Base-by-base conservation (phyloP, 1,140 invertebrate species). In the Eupristina koningsbergeri region DNA sequence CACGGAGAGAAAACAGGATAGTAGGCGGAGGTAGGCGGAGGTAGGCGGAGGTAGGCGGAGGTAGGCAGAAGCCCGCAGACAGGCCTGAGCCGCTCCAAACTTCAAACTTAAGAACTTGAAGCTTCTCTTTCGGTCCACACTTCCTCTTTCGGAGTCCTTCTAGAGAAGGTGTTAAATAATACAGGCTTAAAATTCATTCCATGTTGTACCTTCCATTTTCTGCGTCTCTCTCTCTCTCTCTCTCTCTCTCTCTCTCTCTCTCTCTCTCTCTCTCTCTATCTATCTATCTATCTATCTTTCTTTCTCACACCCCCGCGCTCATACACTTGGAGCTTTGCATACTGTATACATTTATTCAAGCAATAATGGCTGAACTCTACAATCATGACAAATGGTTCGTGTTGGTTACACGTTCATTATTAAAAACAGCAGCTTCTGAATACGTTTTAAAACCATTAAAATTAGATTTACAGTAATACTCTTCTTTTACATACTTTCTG, bases 131-230 rank as follows among this genome's bases (percentile, higher is more conserved):
- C 73, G 45, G 71, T 83, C 78, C 29, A 15, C 45, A 79, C 76
- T 86, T 82, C 53, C 83, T 85, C 84, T 85, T 81, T 73, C 36
- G 7, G 69, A 86, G 84, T 87, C 87, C 58, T 77, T 87, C 75
- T 76, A 86, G 86, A 84, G 71, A 84, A 91, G 90, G 89, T 90
- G 89, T 91, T 91, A 90, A 90, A 91, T 91, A 90, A 90, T 90
- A 91, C 90, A 91, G 87, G 88, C 89, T 91, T 91, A 90, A 91
- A 91, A 91, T 90, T 91, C 87, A 88, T 64, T 78, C 31, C 17
- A 53, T 63, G 84, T n/a, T n/a, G n/a, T n/a, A n/a, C n/a, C n/a
- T n/a, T n/a, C n/a, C n/a, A n/a, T n/a, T n/a, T n/a, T n/a, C n/a
- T n/a, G n/a, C n/a, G n/a, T n/a, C n/a, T n/a, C 86, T 11, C 11